Base-by-base conservation (phyloP, 2,888 invertebrate species). In the Tholera decimalis region DNA sequence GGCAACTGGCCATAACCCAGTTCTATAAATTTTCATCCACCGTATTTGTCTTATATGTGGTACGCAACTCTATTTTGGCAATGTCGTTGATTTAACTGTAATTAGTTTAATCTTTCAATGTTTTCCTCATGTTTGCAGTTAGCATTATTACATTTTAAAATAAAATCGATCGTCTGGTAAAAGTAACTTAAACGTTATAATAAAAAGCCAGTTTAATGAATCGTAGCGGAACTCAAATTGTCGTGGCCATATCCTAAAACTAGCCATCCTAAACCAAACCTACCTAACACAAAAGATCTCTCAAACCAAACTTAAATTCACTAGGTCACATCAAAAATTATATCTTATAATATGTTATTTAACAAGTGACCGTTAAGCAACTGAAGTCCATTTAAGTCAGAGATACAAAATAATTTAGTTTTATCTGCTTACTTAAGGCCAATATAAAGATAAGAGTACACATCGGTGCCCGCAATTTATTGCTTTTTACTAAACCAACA, bases 381-480 rank as follows among this genome's bases (percentile, higher is more conserved):
- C 77, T 56, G 77, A 56, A 76, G 46, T 55, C 76, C 71, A 76
- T 73, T 71, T 71, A 77, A 71, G 46, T 56, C 49, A 20, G 44
- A 71, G 77, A 60, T 71, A 57, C 39, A 57, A 64, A 71, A 74
- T 64, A 49, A 56, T 77, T 74, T 71, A 77, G 64, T 71, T 71
- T 74, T 71, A 64, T 74, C 72, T 71, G 47, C 41, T 39, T 72
- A 77, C 65, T 75, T 71, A 77, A 70, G 47, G 35, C 43, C 11
- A 43, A 55, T 54, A 71, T 70, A 76, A 64, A 49, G 55, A 56
- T 61, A 64, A 71, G 59, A 64, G 72, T 66, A 77, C 47, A 76
- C 58, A 72, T 61, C 47, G 37, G 26, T 53, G 33, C 39, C 55
- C 9, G 30, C 41, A 72, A 75, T 66, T 62, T 63, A 58, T 69